phyloP scores from a whole-genome alignment of 2,888 invertebrate genomes.

The Ypsolopha scabrella region DNA sequence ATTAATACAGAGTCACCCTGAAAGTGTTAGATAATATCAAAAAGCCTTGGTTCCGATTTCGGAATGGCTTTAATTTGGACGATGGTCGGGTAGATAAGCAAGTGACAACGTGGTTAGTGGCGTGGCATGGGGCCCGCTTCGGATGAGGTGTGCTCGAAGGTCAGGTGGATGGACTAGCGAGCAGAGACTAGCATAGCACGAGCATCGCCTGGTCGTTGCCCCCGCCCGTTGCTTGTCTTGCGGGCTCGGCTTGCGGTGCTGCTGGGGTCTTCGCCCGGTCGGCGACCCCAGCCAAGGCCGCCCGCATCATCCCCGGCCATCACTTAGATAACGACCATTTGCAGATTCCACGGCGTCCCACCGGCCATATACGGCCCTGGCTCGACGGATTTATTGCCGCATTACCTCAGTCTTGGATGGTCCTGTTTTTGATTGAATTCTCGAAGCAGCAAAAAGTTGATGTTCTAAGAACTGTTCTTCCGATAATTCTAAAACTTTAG shows the following conservation, averaged over 20 bases:
- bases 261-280: conserved; percentile 68
- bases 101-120: neutral
- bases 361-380: conserved; percentile 13
- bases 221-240: conserved; percentile 59
- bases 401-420: no score
- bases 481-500: no score
- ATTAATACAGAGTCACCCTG: no score
- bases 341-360: conserved; percentile 27
- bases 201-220: conserved; percentile 58
- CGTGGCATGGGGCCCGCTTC: conserved; percentile 2
- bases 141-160: conserved; percentile 25
- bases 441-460: no score
- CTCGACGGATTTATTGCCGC: conserved; percentile 13
- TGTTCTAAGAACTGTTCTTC: no score
- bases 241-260: conserved; percentile 41
- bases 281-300: conserved; percentile 66
- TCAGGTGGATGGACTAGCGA: conserved; percentile 35
- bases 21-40: no score
- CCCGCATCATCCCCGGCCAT: conserved; percentile 62
- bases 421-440: no score
- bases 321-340: conserved; percentile 43
- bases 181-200: conserved; percentile 24
- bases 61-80: no score
- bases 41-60: no score
- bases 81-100: no score